Base-by-base conservation (phyloP, 2,113 vertebrate species). In the Neopipo cinnamomea region DNA sequence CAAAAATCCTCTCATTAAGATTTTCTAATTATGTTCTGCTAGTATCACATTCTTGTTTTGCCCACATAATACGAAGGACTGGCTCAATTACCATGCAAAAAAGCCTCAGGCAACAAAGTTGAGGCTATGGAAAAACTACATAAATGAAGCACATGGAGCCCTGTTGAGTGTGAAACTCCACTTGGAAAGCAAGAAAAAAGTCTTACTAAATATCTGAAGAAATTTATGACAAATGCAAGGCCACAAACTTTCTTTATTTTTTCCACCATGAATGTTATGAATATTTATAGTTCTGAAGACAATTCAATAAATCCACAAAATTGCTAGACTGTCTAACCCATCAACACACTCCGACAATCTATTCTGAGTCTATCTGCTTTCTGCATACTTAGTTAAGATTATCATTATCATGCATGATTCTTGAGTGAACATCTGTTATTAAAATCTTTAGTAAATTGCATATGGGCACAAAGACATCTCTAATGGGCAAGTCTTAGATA, bases 231-330 rank as follows among this genome's bases (percentile, higher is more conserved):
- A 91, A 86, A 84, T 65, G 11, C 21, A 65, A 65, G 39, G 49
- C 59, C 74, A 53, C 35, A 87, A 78, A 82, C 62, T 75, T 97
- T 47, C 63, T 85, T 74, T 53, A 75, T 93, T 95, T 73, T 93
- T 91, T 89, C 62, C 42, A 52, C 22, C 12, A 58, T 85, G 47
- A 37, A 58, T 56, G 31, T 59, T 91, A 89, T 94, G 94, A 96
- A 95, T 97, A 97, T 96, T 97, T 87, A 97, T 93, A 91, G 49
- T 39, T 83, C 52, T 76, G 44, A 88, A 94, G 70, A 91, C 46
- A 95, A 93, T 79, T 94, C 78, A 90, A 77, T 93, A 91, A 85
- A 94, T 62, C n/a, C 53, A 89, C 58, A 73, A 88, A 92, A 95
- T 85, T 96, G 71, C 50, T 94, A 85, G 75, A 93, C 67, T 96